A percentile compares a stretch with the other conserved stretches of the same genome.
These are phyloP conservation scores for Okapia johnstoni DNA, from an alignment of 2,113 vertebrate genomes.

Conservation along the genomic window DNA sequence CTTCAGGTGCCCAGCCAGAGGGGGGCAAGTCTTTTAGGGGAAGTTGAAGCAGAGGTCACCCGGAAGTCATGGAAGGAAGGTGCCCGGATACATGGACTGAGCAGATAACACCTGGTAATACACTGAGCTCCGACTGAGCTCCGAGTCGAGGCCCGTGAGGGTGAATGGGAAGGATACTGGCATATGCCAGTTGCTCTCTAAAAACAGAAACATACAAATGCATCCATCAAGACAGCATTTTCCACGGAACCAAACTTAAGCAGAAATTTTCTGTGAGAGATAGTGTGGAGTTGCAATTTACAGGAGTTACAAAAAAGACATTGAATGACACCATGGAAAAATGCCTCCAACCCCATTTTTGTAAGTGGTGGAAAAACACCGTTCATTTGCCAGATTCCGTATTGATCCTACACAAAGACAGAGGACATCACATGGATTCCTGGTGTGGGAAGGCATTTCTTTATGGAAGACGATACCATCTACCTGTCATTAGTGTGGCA, in stretches of 20 bases:
- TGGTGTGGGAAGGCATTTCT: not conserved
- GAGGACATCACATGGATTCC: not conserved
- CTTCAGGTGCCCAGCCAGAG: not conserved
- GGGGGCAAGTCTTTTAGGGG: not conserved
- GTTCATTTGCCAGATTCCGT: conserved; percentile 13
- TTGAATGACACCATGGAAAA: conserved; percentile 56
- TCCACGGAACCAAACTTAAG: conserved; percentile 46
- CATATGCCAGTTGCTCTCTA: not conserved
- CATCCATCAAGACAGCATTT: conserved; percentile 32
- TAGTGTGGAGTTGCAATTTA: not conserved
- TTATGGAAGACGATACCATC: not conserved
- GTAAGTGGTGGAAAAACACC: conserved; percentile 26
- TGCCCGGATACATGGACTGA: not conserved
- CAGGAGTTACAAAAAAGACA: conserved; percentile 55
- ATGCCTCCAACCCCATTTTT: conserved; percentile 39
- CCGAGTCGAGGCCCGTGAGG: not conserved
- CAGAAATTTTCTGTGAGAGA: conserved; percentile 47
- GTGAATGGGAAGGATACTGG: not conserved
- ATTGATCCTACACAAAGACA: conserved; percentile 34
- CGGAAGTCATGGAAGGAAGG: not conserved
- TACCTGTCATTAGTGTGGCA: not conserved
- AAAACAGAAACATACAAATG: conserved; percentile 51
- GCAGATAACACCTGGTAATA: not conserved
- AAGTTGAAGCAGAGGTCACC: not conserved
- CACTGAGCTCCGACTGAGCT: not conserved